Evolutionary conservation across 2,797 vertebrate species (phyloP), one percentile per base, ranked within the genome.

Genomic region (Parauchenoglanis punctatus): DNA sequence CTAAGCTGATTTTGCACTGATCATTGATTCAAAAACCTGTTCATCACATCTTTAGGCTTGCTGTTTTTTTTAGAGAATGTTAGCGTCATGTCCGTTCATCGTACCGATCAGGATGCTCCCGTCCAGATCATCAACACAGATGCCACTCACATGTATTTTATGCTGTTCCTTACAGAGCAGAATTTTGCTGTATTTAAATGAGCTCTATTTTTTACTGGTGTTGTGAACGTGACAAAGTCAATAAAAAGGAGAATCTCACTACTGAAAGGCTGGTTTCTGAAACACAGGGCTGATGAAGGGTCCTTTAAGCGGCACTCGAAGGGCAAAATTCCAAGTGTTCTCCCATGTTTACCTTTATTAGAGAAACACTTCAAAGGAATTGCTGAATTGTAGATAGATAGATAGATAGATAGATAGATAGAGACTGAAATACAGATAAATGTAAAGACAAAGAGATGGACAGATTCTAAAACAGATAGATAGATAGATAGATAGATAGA

Each of bases 161-260:
- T 81, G 85, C 88, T 76, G 83, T 56, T 67, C 11, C 77, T 28
- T 52, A 84, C 78, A 81, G 67, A 85, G 87, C 75, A 84, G 86
- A 73, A 82, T 65, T 84, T 86, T 85, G 73, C 86, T 58, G 83
- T 80, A 84, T 87, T 84, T 87, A 88, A 87, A 86, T 87, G 70
- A 88, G 76, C 88, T 91, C 84, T 91, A 87, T 91, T 91, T 91
- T 91, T 84, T 91, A 91, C 87, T 88, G 56, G 58, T 87, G 72
- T 40, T 83, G 86, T 87, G 72, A 87, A 85, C 84, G 85, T 90
- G 83, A 87, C 46, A 86, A 84, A 90, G 73, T 91, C 84, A 91
- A 91, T 92, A 92, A 92, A 92, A 84, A 81, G 3, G 46, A 77
- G n/a, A 63, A 28, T 67, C 59, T 83, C 31, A 67, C 13, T 61